A percentile compares a stretch with the other conserved stretches of the same genome.
Conservation (phyloP, 2,113 vertebrate species). For the Channa maculata region DNA sequence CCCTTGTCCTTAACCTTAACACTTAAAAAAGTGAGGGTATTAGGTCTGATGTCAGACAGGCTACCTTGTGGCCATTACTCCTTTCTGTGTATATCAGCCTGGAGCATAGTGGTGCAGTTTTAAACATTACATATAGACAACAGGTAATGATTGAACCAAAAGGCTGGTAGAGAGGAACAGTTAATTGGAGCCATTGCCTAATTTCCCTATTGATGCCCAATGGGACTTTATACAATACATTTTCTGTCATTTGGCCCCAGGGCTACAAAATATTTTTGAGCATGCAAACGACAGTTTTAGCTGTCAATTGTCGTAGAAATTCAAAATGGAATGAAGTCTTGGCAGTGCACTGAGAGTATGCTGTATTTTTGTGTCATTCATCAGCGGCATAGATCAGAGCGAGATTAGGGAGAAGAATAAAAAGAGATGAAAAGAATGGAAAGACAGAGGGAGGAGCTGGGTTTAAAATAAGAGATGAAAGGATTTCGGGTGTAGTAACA, state of each 20-base stretch:
- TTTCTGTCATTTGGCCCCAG: slow-evolving; percentile 18
- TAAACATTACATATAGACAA: slow-evolving; percentile 12
- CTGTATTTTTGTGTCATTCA: slow-evolving; percentile 46
- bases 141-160: slow-evolving; percentile 22
- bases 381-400: slow-evolving; percentile 49
- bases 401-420: slow-evolving; percentile 61
- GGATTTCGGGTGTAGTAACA: slow-evolving; percentile 69
- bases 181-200: slow-evolving; percentile 14
- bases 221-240: slow-evolving; percentile 28
- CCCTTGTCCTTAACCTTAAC: too few species aligned
- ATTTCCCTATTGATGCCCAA: slow-evolving; percentile 28
- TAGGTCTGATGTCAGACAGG: slow-evolving; percentile 8
- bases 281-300: slow-evolving; percentile 19
- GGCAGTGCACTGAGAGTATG: slow-evolving; percentile 11
- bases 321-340: slow-evolving; percentile 12
- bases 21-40: too few species aligned
- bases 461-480: slow-evolving; percentile 69
- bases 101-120: neutral
- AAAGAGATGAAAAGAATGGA: slow-evolving; percentile 53
- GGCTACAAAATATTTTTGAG: slow-evolving; percentile 9
- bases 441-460: slow-evolving; percentile 53
- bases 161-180: slow-evolving; percentile 20
- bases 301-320: slow-evolving; percentile 28
- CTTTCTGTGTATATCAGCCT: slow-evolving; percentile 1
- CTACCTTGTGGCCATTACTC: neutral